Evolutionary conservation across 2,113 vertebrate genomes (phyloP), one percentile per base, ranked within the genome.

Genomic region (Pongo pygmaeus): DNA sequence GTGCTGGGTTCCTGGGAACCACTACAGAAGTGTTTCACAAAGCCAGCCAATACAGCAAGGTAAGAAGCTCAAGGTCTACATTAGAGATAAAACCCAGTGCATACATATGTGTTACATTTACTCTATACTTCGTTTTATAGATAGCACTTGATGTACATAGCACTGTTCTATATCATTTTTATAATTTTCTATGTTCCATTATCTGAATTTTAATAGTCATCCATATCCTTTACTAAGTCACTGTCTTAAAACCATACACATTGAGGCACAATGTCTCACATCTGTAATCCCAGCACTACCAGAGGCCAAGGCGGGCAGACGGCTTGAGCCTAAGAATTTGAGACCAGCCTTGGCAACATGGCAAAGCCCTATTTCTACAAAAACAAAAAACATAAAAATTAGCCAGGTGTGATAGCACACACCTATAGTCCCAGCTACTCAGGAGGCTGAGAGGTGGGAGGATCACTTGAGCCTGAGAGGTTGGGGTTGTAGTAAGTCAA

Each of bases 1-100:
- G 99, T 1, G 99, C 99, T 10, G 99, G 99, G 0, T 98, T 99
- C 70, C 98, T 99, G 86, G 99, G 99, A 84, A 99, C 99, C 96
- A 98, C 95, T 74, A 99, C 99, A 0, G 98, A 99, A 22, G 99
- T 99, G 98, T 99, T 99, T 97, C 98, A 99, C 84, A 99, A 99
- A 98, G 99, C 98, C 90, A 98, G 98, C 18, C 96, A 98, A 69
- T 99, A 99, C 96, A 99, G 99, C 97, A 99, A 99, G 98, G 99
- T 99, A 99, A 97, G 97, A 13, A n/a, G 8, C 3, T 74, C 75
- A 8, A 7, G 16, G 32, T 89, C 94, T 57, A 9, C 5, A 70
- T 50, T 18, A 79, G 52, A 93, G 10, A 50, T 27, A 12, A 88
- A 69, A 81, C 5, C 85, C 9, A 85, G 12, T 13, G 0, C 61